Evolutionary conservation across 2,888 invertebrate species (phyloP).

Genomic region (Callosobruchus maculatus): DNA sequence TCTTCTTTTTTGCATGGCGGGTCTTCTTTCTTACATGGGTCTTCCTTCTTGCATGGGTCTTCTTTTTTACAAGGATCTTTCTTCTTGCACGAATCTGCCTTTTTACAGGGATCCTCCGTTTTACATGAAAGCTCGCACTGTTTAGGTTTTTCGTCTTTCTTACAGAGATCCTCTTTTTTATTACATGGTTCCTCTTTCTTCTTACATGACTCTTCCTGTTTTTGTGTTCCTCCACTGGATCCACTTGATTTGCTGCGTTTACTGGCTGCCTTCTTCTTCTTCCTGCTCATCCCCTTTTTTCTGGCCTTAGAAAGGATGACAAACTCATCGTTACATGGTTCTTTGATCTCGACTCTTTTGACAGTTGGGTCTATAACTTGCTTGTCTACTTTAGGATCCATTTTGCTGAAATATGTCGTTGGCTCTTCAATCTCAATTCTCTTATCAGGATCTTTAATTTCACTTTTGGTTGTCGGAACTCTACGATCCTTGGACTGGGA

Average conservation of each 20-base stretch:
- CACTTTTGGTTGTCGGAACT: neutral
- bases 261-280: neutral
- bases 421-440: neutral
- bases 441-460: neutral
- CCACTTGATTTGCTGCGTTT: neutral
- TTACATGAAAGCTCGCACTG: conserved; percentile 5
- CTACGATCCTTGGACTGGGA: neutral
- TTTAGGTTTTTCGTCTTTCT: conserved; percentile 6
- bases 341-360: conserved; percentile 1
- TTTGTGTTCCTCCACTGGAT: neutral
- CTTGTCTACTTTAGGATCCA: conserved; percentile 2
- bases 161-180: conserved; percentile 17
- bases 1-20: conserved; percentile 9
- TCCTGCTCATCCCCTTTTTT: neutral
- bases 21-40: conserved; percentile 21
- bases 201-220: conserved; percentile 18
- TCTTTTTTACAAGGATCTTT: conserved; percentile 18
- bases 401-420: neutral
- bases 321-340: conserved; percentile 7
- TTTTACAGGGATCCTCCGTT: conserved; percentile 16
- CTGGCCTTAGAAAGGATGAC: neutral
- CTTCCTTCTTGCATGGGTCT: conserved; percentile 19
- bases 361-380: conserved; percentile 5
- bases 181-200: conserved; percentile 19
- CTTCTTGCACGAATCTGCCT: conserved; percentile 18